These are phyloP conservation scores for Sylvilagus floridanus DNA, from an alignment of 2,797 vertebrate species.

Conservation along the genomic window DNA sequence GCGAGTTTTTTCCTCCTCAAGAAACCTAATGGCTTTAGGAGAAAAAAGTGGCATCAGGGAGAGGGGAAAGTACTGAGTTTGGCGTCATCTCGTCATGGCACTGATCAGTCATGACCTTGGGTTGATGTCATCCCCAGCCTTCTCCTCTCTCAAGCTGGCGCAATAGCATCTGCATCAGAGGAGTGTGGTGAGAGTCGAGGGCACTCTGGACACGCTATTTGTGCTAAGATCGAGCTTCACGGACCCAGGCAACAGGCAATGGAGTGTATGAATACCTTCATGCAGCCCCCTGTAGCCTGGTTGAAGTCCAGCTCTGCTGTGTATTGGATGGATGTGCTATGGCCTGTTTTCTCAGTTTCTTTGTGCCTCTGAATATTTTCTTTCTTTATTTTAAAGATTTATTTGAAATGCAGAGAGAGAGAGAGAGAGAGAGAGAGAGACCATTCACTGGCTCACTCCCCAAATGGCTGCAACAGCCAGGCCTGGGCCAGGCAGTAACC, in stretches of 20 bases:
- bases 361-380: too few species aligned
- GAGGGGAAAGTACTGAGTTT: background rate
- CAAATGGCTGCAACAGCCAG: too few species aligned
- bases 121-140: background rate
- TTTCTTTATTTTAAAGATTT: background rate
- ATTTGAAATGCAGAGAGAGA: too few species aligned
- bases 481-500: too few species aligned
- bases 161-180: background rate
- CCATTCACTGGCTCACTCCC: too few species aligned
- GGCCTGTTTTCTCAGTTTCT: background rate
- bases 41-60: background rate
- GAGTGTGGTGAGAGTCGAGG: background rate
- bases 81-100: background rate
- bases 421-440: too few species aligned
- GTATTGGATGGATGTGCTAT: background rate
- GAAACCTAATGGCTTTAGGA: background rate
- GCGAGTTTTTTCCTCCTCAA: background rate
- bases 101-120: background rate
- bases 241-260: background rate
- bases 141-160: background rate
- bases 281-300: too few species aligned
- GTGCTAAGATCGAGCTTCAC: background rate
- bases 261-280: background rate
- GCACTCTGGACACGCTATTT: background rate
- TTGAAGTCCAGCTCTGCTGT: background rate